A percentile compares a stretch with the other conserved stretches of the same genome.
phyloP scores from a whole-genome alignment of 1,140 invertebrate genomes.

The Drosophila parvula region DNA sequence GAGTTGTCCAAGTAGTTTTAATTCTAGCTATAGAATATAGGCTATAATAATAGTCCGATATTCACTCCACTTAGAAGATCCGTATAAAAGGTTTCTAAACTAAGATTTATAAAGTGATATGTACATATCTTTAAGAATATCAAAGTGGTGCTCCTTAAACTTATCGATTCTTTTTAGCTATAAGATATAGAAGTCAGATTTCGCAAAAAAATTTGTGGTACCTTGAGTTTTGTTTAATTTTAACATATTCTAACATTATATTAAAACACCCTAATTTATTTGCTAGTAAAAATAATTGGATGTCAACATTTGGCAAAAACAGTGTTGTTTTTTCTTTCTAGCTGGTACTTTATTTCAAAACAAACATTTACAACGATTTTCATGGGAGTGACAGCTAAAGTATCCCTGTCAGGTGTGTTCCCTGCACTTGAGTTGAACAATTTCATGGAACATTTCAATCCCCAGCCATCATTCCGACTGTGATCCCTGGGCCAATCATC shows the following conservation, averaged over 20 bases:
- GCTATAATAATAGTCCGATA: too few relatives aligned
- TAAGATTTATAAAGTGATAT: too few relatives aligned
- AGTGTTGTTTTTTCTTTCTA: not conserved
- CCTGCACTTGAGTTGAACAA: conserved; percentile 10
- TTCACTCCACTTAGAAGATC: too few relatives aligned
- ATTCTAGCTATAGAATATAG: not conserved
- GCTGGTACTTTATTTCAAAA: not conserved
- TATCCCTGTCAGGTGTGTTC: conserved; percentile 17
- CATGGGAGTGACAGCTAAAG: conserved; percentile 4
- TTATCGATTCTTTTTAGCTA: too few relatives aligned
- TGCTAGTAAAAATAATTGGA: not conserved
- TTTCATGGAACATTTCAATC: conserved; percentile 70
- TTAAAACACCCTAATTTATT: too few relatives aligned
- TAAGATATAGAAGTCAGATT: too few relatives aligned
- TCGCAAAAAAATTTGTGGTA: too few relatives aligned
- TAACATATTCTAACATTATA: not conserved
- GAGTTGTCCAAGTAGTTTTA: not conserved
- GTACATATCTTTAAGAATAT: too few relatives aligned
- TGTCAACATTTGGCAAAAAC: not conserved
- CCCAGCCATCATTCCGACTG: conserved; percentile 13
- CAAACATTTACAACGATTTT: not conserved
- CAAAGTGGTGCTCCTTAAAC: too few relatives aligned
- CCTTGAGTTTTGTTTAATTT: too few relatives aligned
- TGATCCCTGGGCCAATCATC: conserved; percentile 37
- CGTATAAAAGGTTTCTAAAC: too few relatives aligned